These are phyloP conservation scores for Clarias laeviceps DNA, from an alignment of 2,797 vertebrate genomes.

Conservation along the genomic window DNA sequence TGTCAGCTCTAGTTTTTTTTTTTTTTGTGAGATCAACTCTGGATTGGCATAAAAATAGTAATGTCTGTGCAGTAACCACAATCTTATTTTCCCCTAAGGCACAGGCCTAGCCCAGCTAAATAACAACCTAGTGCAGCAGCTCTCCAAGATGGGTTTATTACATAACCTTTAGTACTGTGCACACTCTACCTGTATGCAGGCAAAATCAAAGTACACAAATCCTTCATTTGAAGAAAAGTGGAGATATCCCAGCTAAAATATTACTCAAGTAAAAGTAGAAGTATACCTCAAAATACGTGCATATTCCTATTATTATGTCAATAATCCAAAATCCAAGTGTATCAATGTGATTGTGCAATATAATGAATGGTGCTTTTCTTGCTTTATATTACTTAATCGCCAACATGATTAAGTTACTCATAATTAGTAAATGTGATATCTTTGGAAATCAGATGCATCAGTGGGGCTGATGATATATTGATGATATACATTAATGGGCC, in stretches of 20 bases:
- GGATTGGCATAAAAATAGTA: constrained; percentile 53
- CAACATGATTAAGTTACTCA: constrained; percentile 17
- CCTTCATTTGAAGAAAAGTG: no score
- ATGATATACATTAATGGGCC: constrained; percentile 47
- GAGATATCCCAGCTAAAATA: no score
- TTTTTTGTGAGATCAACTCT: constrained; percentile 55
- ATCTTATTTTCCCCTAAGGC: constrained; percentile 25
- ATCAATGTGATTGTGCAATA: background rate
- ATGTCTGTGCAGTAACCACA: constrained; percentile 45
- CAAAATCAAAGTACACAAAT: no score
- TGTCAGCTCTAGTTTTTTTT: constrained; percentile 39
- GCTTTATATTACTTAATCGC: constrained; percentile 17
- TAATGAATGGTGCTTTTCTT: background rate
- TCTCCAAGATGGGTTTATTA: constrained; percentile 14
- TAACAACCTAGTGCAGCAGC: constrained; percentile 18
- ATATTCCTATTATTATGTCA: no score
- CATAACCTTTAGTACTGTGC: constrained; percentile 4
- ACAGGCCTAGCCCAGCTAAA: constrained; percentile 24
- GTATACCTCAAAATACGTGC: no score
- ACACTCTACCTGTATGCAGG: background rate
- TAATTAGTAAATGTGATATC: constrained; percentile 30
- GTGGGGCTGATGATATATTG: constrained; percentile 29
- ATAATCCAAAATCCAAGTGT: background rate
- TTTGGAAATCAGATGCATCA: constrained; percentile 26
- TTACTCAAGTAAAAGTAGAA: no score